A percentile compares a stretch with the other conserved stretches of the same genome.
These are phyloP conservation scores for Glaucomys volans DNA, from an alignment of 2,113 vertebrate genomes.

Conservation along the genomic window DNA sequence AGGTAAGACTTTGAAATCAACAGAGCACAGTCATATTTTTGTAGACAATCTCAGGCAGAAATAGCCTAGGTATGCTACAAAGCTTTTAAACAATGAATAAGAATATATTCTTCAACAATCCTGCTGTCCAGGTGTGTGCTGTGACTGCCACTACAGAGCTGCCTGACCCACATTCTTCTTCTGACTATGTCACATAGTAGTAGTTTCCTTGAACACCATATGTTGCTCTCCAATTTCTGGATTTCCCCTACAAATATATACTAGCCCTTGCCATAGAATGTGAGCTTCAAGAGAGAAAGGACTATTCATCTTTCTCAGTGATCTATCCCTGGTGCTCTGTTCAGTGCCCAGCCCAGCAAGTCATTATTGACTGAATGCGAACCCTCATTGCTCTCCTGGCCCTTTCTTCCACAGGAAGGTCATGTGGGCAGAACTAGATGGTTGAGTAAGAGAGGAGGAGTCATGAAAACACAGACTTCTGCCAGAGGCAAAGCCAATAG, in stretches of 20 bases:
- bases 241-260: neutral
- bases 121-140: neutral
- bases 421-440: neutral
- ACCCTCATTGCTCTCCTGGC: neutral
- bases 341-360: neutral
- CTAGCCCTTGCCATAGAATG: neutral
- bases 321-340: neutral
- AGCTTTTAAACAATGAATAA: neutral
- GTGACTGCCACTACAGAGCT: neutral
- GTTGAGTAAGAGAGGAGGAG: neutral
- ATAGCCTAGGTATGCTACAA: neutral
- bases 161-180: neutral
- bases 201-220: neutral
- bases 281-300: neutral
- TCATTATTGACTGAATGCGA: neutral
- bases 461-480: neutral
- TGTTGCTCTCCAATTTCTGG: neutral
- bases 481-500: neutral
- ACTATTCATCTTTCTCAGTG: neutral
- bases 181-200: neutral
- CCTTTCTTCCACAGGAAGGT: neutral
- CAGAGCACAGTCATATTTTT: neutral
- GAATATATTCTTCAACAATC: neutral
- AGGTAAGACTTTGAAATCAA: neutral
- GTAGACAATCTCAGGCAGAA: neutral